Evolutionary conservation across 2,797 vertebrate species (phyloP).

Genomic region (Ibycter americanus): DNA sequence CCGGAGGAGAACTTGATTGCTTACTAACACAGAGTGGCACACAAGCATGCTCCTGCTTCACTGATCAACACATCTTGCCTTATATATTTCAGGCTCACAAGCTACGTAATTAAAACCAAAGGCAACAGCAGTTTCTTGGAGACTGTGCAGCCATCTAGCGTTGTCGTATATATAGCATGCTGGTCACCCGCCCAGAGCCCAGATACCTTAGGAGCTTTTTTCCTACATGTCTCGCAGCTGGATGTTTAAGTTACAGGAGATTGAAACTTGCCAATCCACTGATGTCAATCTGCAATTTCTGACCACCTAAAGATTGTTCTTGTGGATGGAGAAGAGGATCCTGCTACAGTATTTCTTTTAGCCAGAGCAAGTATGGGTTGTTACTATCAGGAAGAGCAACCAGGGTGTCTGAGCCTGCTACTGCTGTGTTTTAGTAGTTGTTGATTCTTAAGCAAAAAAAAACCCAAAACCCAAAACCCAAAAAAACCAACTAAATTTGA

Average conservation of each 20-base stretch:
- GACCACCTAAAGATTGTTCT: not conserved
- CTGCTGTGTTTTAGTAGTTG: not conserved
- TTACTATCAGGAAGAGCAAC: not conserved
- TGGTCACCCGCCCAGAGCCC: not conserved
- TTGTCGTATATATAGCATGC: not conserved
- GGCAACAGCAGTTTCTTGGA: not conserved
- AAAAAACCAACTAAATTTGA: not conserved
- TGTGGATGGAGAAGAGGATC: not conserved
- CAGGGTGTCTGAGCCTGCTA: not conserved
- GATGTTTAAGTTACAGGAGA: not conserved
- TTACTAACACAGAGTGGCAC: not conserved
- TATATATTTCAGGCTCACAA: not conserved
- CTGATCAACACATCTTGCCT: not conserved
- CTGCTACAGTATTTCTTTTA: not conserved
- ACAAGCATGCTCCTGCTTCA: not conserved
- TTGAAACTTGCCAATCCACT: not conserved
- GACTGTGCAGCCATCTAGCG: constrained; percentile 42
- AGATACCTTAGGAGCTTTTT: not conserved
- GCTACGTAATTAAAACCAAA: not conserved
- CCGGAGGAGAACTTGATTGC: not conserved
- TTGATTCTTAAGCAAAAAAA: not conserved
- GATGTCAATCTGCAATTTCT: not conserved
- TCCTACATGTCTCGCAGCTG: not conserved
- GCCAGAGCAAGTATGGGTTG: not conserved
- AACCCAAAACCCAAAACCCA: no score